Percentiles rank a stretch among this genome's conserved stretches.
These are phyloP conservation scores for Trachelipus rathkii DNA, from an alignment of 1,140 invertebrate species.

Conservation along the genomic window DNA sequence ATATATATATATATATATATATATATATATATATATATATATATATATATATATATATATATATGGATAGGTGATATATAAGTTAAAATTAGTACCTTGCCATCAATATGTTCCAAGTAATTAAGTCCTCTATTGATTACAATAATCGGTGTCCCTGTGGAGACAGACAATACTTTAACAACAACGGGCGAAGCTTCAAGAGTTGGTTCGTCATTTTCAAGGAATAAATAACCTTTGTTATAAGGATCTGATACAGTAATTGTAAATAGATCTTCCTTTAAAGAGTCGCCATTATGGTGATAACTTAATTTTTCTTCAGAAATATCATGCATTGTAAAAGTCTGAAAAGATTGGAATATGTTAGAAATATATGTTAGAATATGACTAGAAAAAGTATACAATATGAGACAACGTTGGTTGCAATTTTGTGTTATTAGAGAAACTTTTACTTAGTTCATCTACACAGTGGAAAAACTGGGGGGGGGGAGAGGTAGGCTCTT, in stretches of 20 bases:
- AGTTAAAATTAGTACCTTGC: not conserved
- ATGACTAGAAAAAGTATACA: too few relatives aligned
- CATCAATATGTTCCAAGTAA: constrained; percentile 25
- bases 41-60: not conserved
- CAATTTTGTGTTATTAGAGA: too few relatives aligned
- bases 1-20: too few relatives aligned
- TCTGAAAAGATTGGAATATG: constrained; percentile 16
- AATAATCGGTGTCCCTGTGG: constrained; percentile 31
- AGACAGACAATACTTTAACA: constrained; percentile 30
- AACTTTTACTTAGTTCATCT: too few relatives aligned
- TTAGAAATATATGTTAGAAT: too few relatives aligned
- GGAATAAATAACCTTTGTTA: constrained; percentile 26
- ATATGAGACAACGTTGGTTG: too few relatives aligned
- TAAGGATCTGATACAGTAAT: constrained; percentile 29
- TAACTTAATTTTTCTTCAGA: constrained; percentile 37
- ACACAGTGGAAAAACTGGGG: too few relatives aligned
- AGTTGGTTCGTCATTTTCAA: not conserved
- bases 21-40: too few relatives aligned
- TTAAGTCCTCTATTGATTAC: constrained; percentile 31
- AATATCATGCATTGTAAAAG: constrained; percentile 38
- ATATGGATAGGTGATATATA: not conserved
- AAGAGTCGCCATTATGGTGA: constrained; percentile 35
- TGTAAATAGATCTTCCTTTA: constrained; percentile 28
- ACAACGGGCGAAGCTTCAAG: constrained; percentile 21
- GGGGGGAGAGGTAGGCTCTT: too few relatives aligned